Conservation (phyloP, 2,113 vertebrate species). For the Protomyctophum bolini region DNA sequence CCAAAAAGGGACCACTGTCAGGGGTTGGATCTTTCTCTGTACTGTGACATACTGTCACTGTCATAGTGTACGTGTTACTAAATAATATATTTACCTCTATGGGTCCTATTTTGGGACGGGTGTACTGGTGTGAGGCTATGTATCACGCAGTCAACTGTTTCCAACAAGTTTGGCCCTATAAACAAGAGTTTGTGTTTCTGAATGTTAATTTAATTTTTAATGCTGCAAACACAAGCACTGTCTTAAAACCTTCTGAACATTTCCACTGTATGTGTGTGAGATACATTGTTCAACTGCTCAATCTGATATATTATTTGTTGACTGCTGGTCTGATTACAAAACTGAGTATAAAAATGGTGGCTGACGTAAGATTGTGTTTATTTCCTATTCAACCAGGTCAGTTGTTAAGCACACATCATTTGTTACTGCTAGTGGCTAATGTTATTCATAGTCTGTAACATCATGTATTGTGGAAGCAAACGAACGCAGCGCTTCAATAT, state of each 20-base stretch:
- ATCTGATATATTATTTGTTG: slow-evolving; percentile 34
- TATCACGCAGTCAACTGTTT: too few relatives aligned
- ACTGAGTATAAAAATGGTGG: too few relatives aligned
- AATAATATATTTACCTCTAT: slow-evolving; percentile 15
- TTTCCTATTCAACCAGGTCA: slow-evolving; percentile 18
- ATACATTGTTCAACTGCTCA: slow-evolving; percentile 31
- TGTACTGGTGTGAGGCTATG: too few relatives aligned
- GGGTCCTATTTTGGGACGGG: too few relatives aligned
- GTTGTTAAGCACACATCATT: slow-evolving; percentile 8
- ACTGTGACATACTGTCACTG: background rate
- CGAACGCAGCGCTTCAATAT: too few relatives aligned
- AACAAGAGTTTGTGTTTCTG: slow-evolving; percentile 40
- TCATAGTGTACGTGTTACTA: slow-evolving; percentile 23
- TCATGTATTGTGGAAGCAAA: too few relatives aligned
- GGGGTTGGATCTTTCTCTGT: slow-evolving; percentile 6
- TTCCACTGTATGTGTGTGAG: slow-evolving; percentile 41
- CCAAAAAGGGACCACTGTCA: background rate
- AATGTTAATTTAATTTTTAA: slow-evolving; percentile 47
- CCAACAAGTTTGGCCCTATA: background rate
- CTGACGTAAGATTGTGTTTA: slow-evolving; percentile 9
- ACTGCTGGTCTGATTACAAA: slow-evolving; percentile 20
- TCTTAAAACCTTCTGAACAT: slow-evolving; percentile 48
- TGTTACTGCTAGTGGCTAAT: too few relatives aligned
- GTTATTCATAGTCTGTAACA: too few relatives aligned
- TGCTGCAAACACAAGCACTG: slow-evolving; percentile 42